Evolutionary conservation across 2,888 invertebrate genomes (phyloP).

Genomic region (Orthosia cruda): DNA sequence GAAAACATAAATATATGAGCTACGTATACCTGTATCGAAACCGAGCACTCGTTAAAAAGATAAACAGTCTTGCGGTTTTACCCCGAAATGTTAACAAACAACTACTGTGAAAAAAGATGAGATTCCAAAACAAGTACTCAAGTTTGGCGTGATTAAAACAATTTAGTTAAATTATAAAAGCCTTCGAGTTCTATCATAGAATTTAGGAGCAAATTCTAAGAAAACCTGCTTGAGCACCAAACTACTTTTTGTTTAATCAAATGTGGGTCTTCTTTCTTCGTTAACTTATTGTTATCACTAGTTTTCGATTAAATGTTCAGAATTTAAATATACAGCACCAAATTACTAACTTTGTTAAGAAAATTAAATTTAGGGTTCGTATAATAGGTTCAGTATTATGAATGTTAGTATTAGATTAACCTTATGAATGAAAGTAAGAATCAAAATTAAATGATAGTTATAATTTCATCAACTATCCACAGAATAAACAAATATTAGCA

Average conservation of each 20-base stretch:
- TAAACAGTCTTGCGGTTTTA: slow-evolving; percentile 72
- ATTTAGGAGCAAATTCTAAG: slow-evolving; percentile 26
- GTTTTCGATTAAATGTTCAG: slow-evolving; percentile 14
- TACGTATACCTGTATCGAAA: slow-evolving; percentile 38
- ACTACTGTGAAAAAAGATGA: slow-evolving; percentile 58
- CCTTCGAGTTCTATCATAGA: slow-evolving; percentile 15
- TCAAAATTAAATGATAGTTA: not conserved
- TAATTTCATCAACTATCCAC: not conserved
- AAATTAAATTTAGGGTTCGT: slow-evolving; percentile 13
- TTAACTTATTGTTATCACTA: slow-evolving; percentile 17
- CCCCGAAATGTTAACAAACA: slow-evolving; percentile 56
- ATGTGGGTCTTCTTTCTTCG: not conserved
- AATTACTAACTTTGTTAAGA: slow-evolving; percentile 8
- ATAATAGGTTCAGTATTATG: too few species aligned
- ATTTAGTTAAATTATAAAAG: slow-evolving; percentile 36
- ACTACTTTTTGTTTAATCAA: slow-evolving; percentile 20
- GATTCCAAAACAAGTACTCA: slow-evolving; percentile 55
- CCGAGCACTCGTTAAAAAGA: slow-evolving; percentile 71
- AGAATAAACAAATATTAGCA: not conserved
- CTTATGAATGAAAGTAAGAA: too few species aligned
- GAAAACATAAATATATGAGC: slow-evolving; percentile 48
- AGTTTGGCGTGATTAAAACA: slow-evolving; percentile 58
- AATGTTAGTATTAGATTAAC: too few species aligned
- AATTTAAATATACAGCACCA: slow-evolving; percentile 4
- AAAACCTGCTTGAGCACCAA: slow-evolving; percentile 18